Base-by-base conservation (phyloP, 2,113 vertebrate species). In the Serinus canaria region DNA sequence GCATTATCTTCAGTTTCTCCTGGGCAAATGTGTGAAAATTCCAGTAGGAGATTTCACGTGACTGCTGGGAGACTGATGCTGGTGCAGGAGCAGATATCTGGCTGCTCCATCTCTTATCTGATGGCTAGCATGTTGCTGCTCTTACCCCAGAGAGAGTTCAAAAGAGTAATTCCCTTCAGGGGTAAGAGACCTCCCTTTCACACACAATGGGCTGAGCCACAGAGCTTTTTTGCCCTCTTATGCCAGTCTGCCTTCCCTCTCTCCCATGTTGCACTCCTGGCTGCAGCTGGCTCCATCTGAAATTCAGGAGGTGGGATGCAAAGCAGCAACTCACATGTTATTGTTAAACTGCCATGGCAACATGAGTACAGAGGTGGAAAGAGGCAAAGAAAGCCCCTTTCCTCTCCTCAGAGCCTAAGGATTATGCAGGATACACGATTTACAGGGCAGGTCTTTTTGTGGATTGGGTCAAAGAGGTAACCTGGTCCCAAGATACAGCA, bases 241-340 rank as follows among this genome's bases (percentile, higher is more conserved):
- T 31, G 16, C 35, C 4, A 0, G 8, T 44, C 52, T 60, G 39
- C 55, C 31, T 87, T 81, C 19, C 33, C 23, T 20, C n/a, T 30
- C 47, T 63, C 75, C 33, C 69, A 41, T 1, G 0, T 1, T n/a
- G 7, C 0, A 0, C 21, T 73, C 13, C 78, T 68, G 31, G 20
- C 39, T 16, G 7, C 52, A 55, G 43, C 39, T 0, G 0, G 12
- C 11, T 17, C 33, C 28, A 31, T 33, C 55, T 1, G 1, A 78
- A 82, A 59, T 39, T 74, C 58, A 75, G 58, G 50, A 80, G 35
- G 33, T 85, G 33, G 31, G 47, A 50, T 3, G 19, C 47, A 75
- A 75, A 78, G 30, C 15, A n/a, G 62, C 21, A 68, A 3, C 24
- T 62, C 30, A 22, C 23, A 68, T 19, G 18, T 30, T 67, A 18